phyloP scores from a whole-genome alignment of 2,113 vertebrate genomes.

The Tautogolabrus adspersus region DNA sequence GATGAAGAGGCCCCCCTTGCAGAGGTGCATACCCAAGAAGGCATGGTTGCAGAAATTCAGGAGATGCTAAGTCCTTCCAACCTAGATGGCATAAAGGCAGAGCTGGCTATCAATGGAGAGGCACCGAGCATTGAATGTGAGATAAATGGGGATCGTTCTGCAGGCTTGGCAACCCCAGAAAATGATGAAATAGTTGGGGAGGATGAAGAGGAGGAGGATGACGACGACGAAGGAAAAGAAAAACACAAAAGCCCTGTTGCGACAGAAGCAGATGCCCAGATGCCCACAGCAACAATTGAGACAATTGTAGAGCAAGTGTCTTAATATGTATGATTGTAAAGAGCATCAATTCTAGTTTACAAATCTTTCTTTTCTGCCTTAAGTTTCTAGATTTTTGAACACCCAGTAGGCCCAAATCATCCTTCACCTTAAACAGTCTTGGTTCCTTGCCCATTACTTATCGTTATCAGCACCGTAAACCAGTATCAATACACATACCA shows the following conservation, averaged over 20 bases:
- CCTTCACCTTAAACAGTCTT: slow-evolving; percentile 18
- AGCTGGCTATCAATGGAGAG: slow-evolving; percentile 84
- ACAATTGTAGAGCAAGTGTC: slow-evolving; percentile 78
- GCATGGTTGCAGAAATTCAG: slow-evolving; percentile 66
- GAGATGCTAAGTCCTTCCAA: slow-evolving; percentile 51
- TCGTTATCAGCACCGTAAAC: not conserved
- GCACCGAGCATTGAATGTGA: slow-evolving; percentile 60
- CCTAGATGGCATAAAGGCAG: slow-evolving; percentile 75
- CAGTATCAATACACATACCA: not conserved
- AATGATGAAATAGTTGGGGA: slow-evolving; percentile 62
- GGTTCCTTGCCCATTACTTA: not conserved
- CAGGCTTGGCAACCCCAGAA: slow-evolving; percentile 71
- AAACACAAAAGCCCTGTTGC: slow-evolving; percentile 58
- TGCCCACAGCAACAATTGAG: slow-evolving; percentile 52
- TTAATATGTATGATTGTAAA: slow-evolving; percentile 61
- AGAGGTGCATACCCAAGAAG: slow-evolving; percentile 77
- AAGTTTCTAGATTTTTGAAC: slow-evolving; percentile 13
- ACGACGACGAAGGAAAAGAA: slow-evolving; percentile 43
- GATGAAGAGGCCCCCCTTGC: slow-evolving; percentile 69
- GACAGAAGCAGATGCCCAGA: slow-evolving; percentile 43
- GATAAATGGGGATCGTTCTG: slow-evolving; percentile 54
- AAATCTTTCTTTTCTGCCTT: slow-evolving; percentile 7
- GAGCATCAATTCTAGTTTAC: slow-evolving; percentile 24
- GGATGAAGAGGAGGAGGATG: slow-evolving; percentile 66
- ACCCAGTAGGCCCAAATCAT: slow-evolving; percentile 11